phyloP scores from a whole-genome alignment of 2,797 vertebrate genomes.

The Enteromius viviparus region DNA sequence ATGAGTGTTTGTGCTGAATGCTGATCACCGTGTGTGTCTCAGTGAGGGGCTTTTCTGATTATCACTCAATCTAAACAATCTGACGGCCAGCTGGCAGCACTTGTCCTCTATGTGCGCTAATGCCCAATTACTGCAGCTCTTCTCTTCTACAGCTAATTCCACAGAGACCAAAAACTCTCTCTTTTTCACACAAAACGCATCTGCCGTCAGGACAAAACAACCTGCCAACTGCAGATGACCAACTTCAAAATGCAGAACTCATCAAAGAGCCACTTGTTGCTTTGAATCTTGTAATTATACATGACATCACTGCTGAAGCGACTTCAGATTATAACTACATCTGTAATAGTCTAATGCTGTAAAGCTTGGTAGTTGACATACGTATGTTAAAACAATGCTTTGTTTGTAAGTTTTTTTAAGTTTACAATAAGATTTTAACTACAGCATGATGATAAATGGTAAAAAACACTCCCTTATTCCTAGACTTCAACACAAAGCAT shows the following conservation, averaged over 20 bases:
- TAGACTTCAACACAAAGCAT: background rate
- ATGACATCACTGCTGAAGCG: background rate
- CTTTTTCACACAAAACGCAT: conserved; percentile 17
- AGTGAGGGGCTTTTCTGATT: conserved; percentile 43
- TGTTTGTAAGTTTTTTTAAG: too few species aligned
- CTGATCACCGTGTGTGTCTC: background rate
- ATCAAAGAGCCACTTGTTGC: conserved; percentile 21
- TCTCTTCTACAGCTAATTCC: conserved; percentile 13
- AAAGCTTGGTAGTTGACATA: too few species aligned
- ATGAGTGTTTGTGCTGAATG: background rate
- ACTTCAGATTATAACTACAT: background rate
- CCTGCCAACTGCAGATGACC: conserved; percentile 42
- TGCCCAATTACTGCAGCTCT: conserved; percentile 41
- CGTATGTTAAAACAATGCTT: too few species aligned
- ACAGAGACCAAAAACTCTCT: conserved; percentile 19
- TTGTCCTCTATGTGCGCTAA: conserved; percentile 45
- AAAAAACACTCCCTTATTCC: background rate
- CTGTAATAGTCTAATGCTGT: background rate
- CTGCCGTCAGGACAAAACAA: conserved; percentile 18
- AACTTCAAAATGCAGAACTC: background rate
- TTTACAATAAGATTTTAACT: too few species aligned
- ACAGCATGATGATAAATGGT: background rate
- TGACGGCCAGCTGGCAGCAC: conserved; percentile 52
- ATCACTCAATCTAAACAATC: conserved; percentile 48
- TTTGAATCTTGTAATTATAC: background rate